A percentile compares a stretch with the other conserved stretches of the same genome.
Evolutionary conservation across 2,888 invertebrate genomes (phyloP).

Genomic region (Homarus gammarus): DNA sequence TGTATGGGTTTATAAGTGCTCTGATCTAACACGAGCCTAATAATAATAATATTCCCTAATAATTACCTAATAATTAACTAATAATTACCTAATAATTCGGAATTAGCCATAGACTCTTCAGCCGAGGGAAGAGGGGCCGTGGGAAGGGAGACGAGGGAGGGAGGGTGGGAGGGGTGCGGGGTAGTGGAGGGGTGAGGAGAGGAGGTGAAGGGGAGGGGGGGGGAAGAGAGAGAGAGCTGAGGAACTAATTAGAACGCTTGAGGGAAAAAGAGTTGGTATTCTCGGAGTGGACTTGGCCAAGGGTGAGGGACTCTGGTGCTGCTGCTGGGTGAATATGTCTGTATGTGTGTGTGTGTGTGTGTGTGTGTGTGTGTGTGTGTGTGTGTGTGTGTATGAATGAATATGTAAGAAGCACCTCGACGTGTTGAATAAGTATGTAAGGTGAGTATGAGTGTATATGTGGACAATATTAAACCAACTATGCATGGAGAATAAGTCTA

Average conservation of each 20-base stretch:
- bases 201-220: background rate
- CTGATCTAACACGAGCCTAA: too few species aligned
- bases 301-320: background rate
- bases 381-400: background rate
- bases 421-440: too few species aligned
- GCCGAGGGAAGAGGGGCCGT: background rate
- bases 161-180: background rate
- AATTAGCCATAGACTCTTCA: too few species aligned
- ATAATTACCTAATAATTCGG: background rate
- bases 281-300: background rate
- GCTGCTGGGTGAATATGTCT: background rate
- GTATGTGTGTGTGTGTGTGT: constrained; percentile 11
- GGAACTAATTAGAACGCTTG: constrained; percentile 6
- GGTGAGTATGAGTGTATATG: background rate
- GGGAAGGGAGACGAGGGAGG: background rate
- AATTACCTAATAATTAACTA: too few species aligned
- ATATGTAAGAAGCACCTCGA: too few species aligned
- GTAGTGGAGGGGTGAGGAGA: background rate
- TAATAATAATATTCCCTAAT: too few species aligned
- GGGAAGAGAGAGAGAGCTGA: background rate
- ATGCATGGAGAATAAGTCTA: too few species aligned
- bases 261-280: constrained; percentile 5
- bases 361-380: background rate
- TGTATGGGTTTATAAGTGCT: too few species aligned
- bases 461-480: too few species aligned